Conservation (phyloP, 2,797 vertebrate species). For the Melanotaenia nigrans region DNA sequence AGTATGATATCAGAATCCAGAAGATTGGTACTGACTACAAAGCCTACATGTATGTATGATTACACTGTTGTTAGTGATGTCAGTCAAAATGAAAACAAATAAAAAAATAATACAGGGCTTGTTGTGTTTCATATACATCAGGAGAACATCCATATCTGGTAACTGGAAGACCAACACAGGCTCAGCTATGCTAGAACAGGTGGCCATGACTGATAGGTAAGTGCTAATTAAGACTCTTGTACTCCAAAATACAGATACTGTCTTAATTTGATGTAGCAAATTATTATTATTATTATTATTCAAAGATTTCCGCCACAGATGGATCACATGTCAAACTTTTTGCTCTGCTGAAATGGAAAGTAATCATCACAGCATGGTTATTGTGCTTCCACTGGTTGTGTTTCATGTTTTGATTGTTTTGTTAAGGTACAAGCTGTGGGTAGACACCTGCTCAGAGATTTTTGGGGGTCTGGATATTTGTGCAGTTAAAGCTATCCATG, state of each 20-base stretch:
- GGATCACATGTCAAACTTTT: background rate
- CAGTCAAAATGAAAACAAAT: background rate
- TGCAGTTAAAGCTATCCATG: constrained; percentile 97
- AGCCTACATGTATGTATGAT: constrained; percentile 91
- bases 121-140: constrained; percentile 56
- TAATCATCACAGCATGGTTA: background rate
- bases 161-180: constrained; percentile 98
- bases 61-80: background rate
- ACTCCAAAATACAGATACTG: background rate
- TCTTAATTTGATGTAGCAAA: background rate
- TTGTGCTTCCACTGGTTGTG: background rate
- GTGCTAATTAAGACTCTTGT: constrained; percentile 13
- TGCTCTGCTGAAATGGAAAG: background rate
- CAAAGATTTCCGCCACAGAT: background rate
- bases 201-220: constrained; percentile 97
- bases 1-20: constrained; percentile 98
- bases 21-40: constrained; percentile 98
- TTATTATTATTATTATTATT: too few species aligned
- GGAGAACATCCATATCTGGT: constrained; percentile 98
- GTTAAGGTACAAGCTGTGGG: constrained; percentile 95
- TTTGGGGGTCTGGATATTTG: constrained; percentile 97
- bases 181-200: constrained; percentile 97
- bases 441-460: constrained; percentile 94
- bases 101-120: background rate
- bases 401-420: background rate